Base-by-base conservation (phyloP, 2,888 invertebrate species). In the Baccha elongata region DNA sequence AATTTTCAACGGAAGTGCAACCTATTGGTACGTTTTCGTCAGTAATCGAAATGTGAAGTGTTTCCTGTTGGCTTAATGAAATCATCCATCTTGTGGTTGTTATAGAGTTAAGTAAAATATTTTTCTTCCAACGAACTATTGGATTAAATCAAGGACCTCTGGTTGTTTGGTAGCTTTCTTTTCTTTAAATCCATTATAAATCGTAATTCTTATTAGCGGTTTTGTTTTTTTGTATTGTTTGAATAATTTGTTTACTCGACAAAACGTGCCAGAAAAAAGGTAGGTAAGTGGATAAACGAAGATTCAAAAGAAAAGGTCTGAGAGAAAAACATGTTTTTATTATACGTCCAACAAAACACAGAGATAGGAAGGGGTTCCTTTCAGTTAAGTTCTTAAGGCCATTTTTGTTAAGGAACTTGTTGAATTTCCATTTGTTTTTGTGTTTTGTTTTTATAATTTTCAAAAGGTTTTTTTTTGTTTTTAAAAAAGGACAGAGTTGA, bases 31-130 rank as follows among this genome's bases (percentile, higher is more conserved):
- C 29, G 48, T 60, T 53, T 75, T 72, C 60, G 71, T 40, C 71
- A 71, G 81, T 81, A 81, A 81, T 81, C 71, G 81, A 81, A 81
- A 81, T 60, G 81, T 81, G 75, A 81, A 76, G 65, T 71, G 62
- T 72, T 75, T 81, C 81, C 81, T 35, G 46, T 53, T 67, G 11
- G 26, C 67, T 46, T 75, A 81, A 81, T 65, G 46, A 53, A 67
- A 67, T 81, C 75, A 81, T 67, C 60, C 50, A 17, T 67, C 60
- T 69, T 80, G 80, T 64, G 80, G 80, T 73, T 55, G 21, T 46
- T 58, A 5, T 37, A 29, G 42, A 23, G 40, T 15, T 13, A 3
- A 10, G 37, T 23, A 3, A 4, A 0, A 42, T 26, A 26, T 15
- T 29, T 17, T 29, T 17, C 19, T 44, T 44, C 10, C 19, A 3